A percentile compares a stretch with the other conserved stretches of the same genome.
These are phyloP conservation scores for Pseudorectes ferrugineus DNA, from an alignment of 2,113 vertebrate genomes.

Conservation along the genomic window DNA sequence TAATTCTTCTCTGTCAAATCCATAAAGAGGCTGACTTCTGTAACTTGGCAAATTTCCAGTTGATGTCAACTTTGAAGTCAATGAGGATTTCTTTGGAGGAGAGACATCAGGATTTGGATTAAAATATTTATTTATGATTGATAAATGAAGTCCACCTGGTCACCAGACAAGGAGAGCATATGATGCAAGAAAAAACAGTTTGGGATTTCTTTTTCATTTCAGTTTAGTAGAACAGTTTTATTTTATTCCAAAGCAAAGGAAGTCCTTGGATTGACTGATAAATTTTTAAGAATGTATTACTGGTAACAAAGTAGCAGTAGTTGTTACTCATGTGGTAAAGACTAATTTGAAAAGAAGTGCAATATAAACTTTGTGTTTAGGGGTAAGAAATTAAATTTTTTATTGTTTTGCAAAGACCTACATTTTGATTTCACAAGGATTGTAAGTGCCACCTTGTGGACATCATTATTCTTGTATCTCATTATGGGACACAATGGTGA, in stretches of 20 bases:
- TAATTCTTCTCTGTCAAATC: background rate
- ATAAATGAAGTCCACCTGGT: background rate
- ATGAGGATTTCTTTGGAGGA: background rate
- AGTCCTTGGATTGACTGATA: background rate
- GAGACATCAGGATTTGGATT: background rate
- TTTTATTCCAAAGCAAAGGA: background rate
- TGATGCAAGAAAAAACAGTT: background rate
- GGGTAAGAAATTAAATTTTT: background rate
- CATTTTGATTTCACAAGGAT: background rate
- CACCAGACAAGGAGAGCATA: background rate
- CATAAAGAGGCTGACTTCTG: background rate
- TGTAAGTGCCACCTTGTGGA: constrained; percentile 65
- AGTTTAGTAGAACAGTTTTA: background rate
- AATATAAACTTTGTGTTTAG: background rate
- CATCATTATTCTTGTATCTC: background rate
- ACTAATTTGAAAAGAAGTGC: background rate
- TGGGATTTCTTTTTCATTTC: background rate
- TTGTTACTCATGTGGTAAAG: background rate
- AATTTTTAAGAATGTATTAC: background rate
- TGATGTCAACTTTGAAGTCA: constrained; percentile 5
- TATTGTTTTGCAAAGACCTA: background rate
- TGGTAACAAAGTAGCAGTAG: background rate
- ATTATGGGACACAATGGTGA: background rate
- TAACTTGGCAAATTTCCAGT: background rate
- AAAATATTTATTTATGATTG: background rate